These are phyloP conservation scores for Aldabrachelys gigantea DNA, from an alignment of 2,113 vertebrate species.

Conservation along the genomic window DNA sequence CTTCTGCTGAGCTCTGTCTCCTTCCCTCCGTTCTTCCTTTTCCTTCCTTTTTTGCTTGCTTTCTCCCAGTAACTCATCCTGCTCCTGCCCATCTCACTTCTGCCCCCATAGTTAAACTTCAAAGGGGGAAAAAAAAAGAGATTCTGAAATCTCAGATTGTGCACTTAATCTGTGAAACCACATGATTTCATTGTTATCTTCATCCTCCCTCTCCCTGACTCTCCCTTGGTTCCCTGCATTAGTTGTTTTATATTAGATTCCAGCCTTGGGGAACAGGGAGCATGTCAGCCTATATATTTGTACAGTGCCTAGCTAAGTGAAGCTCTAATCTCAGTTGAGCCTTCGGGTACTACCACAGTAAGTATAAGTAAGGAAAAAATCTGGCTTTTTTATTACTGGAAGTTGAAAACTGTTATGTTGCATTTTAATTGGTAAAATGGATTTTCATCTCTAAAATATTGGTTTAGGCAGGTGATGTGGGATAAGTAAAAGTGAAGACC, in stretches of 20 bases:
- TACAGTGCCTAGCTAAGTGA: not conserved
- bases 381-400: not conserved
- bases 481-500: not conserved
- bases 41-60: conserved; percentile 2
- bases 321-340: not conserved
- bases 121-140: conserved; percentile 25
- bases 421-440: not conserved
- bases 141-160: not conserved
- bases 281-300: not conserved
- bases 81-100: not conserved
- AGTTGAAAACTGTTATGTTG: not conserved
- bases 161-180: not conserved
- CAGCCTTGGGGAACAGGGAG: not conserved
- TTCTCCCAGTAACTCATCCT: conserved; percentile 10
- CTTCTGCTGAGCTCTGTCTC: not conserved
- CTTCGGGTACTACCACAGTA: not conserved
- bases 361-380: not conserved
- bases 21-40: not conserved
- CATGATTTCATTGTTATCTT: not conserved
- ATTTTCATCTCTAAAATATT: not conserved
- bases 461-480: not conserved
- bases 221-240: not conserved
- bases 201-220: not conserved
- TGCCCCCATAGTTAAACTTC: not conserved
- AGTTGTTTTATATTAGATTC: not conserved